phyloP scores from a whole-genome alignment of 1,140 invertebrate genomes.

The Micrasema longulum region DNA sequence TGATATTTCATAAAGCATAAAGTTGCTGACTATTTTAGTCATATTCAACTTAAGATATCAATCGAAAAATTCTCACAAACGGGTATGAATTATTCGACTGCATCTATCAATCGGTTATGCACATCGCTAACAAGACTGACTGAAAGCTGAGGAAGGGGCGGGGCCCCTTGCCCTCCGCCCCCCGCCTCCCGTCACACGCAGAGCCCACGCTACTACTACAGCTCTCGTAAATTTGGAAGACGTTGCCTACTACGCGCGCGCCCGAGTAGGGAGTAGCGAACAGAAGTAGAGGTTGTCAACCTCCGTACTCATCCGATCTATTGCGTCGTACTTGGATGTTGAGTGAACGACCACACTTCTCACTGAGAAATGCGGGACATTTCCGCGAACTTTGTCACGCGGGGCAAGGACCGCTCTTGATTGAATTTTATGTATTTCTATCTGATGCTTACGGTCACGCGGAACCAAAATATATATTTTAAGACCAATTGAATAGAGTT shows the following conservation, averaged over 20 bases:
- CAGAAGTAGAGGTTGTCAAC: slow-evolving; percentile 35
- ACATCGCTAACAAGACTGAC: too few relatives aligned
- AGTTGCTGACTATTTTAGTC: too few relatives aligned
- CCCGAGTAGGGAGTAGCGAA: background rate
- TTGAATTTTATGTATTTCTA: too few relatives aligned
- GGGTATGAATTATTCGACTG: too few relatives aligned
- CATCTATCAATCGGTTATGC: too few relatives aligned
- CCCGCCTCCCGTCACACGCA: background rate
- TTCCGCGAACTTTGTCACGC: background rate
- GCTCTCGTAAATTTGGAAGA: slow-evolving; percentile 49
- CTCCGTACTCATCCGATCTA: slow-evolving; percentile 6
- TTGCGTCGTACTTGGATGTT: slow-evolving; percentile 5
- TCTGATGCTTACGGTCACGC: background rate
- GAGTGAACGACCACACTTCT: background rate
- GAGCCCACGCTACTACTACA: slow-evolving; percentile 39
- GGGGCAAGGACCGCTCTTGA: too few relatives aligned
- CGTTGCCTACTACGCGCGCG: slow-evolving; percentile 49
- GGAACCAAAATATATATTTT: too few relatives aligned
- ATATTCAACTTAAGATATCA: too few relatives aligned
- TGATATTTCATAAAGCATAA: too few relatives aligned
- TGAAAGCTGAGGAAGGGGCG: slow-evolving; percentile 45
- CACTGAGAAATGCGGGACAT: background rate
- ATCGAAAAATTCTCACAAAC: too few relatives aligned
- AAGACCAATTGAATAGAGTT: too few relatives aligned
- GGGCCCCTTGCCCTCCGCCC: slow-evolving; percentile 46